phyloP scores from a whole-genome alignment of 2,797 vertebrate genomes.

The Odontamblyopus rebecca region DNA sequence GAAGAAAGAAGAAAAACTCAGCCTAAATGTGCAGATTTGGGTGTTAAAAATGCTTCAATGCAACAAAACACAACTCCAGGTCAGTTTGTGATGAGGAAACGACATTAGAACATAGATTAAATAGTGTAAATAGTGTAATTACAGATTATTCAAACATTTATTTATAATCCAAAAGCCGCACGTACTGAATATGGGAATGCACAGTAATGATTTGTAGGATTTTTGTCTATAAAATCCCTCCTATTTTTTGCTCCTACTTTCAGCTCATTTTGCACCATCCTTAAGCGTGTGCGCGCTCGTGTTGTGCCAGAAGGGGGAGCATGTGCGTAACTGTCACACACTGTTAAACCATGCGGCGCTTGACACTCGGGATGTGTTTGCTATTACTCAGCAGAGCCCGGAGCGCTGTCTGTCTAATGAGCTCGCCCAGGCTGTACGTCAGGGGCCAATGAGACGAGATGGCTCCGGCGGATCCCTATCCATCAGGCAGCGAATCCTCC shows the following conservation, averaged over 20 bases:
- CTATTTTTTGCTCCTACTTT: not conserved
- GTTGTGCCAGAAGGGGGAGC: slow-evolving; percentile 19
- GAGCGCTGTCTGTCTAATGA: slow-evolving; percentile 57
- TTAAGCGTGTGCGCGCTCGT: slow-evolving; percentile 17
- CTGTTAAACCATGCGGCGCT: slow-evolving; percentile 39
- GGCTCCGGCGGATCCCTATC: slow-evolving; percentile 59
- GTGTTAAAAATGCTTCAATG: no score
- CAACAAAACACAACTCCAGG: no score
- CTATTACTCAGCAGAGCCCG: slow-evolving; percentile 44
- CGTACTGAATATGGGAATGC: not conserved
- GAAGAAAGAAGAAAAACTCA: no score
- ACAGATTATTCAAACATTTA: no score
- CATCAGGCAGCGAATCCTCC: slow-evolving; percentile 52
- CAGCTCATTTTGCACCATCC: slow-evolving; percentile 8
- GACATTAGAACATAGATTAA: no score
- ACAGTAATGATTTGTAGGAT: no score
- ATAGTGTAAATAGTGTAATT: no score
- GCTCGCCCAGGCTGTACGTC: slow-evolving; percentile 51
- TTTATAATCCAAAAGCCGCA: no score
- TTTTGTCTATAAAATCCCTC: no score
- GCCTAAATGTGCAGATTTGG: no score
- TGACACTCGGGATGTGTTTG: slow-evolving; percentile 39
- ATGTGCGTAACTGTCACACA: slow-evolving; percentile 27
- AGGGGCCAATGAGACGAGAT: slow-evolving; percentile 55
- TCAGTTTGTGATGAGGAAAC: no score